Percentiles rank a stretch among this genome's conserved stretches.
These are phyloP conservation scores for Zosterops lateralis DNA, from an alignment of 2,113 vertebrate genomes.

Conservation along the genomic window DNA sequence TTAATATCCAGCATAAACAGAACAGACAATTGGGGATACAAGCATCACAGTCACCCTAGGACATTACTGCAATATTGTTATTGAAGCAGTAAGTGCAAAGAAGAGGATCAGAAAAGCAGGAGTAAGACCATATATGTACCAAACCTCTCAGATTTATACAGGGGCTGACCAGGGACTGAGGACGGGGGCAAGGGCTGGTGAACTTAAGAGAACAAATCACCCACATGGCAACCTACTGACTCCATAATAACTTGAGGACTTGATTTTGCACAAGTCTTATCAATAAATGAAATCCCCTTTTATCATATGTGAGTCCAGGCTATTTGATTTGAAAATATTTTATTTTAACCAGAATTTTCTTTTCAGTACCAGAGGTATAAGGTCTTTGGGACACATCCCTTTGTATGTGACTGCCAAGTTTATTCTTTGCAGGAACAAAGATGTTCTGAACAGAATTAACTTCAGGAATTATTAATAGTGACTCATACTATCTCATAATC, in stretches of 20 bases:
- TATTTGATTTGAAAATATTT: background rate
- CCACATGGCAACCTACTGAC: background rate
- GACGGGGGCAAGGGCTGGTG: accelerated
- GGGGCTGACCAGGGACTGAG: background rate
- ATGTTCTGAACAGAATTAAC: background rate
- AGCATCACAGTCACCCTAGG: background rate
- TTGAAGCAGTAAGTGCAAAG: background rate
- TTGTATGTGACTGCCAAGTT: background rate
- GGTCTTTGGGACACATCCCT: background rate
- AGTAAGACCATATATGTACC: background rate
- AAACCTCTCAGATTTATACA: background rate
- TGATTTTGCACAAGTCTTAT: background rate
- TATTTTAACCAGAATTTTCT: background rate
- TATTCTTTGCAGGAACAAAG: background rate
- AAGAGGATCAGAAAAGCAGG: background rate
- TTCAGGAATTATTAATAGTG: background rate
- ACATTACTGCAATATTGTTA: background rate
- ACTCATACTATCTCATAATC: background rate
- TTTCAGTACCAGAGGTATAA: background rate
- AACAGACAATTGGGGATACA: background rate
- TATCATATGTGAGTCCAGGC: background rate
- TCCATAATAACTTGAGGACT: background rate
- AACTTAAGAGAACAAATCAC: background rate
- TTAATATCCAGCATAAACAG: background rate
- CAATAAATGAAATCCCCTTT: background rate